Base-by-base conservation (phyloP, 1,140 invertebrate species). In the Tetragnatha versicolor region DNA sequence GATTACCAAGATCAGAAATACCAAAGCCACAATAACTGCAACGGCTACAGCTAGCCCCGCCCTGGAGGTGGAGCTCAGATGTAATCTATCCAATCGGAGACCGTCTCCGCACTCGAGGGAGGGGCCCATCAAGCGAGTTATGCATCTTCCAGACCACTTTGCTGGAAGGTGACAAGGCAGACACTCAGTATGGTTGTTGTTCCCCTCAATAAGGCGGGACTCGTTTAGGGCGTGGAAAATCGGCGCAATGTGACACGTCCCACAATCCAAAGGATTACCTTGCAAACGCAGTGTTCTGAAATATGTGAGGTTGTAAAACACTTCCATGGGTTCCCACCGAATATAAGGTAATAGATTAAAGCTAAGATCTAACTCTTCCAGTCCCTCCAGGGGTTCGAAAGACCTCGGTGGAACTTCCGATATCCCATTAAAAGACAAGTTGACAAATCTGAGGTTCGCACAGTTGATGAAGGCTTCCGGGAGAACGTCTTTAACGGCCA, bases 251-350 rank as follows among this genome's bases (percentile, higher is more conserved):
- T 82, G 81, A 78, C 91, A 92, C 80, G 89, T 84, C 83, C 91
- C 90, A 82, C 91, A 92, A 3, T 88, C 86, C 90, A 91, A 92
- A 2, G 88, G 89, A 84, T 92, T 92, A n/a, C 87, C 87, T 20
- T 89, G 85, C 75, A 92, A 82, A 42, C 63, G 31, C 0, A 84
- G n/a, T 1, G 12, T 22, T 81, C 88, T 86, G 0, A 92, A 81
- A n/a, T 84, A 61, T 27, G 66, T 80, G 17, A 84, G 84, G 14
- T 68, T 78, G 31, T 55, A 58, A 14, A 84, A 86, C 4, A 84
- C 85, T 42, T 87, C 84, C 53, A 91, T 81, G n/a, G 89, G 83
- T 42, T 86, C 83, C 60, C 89, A 88, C 37, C 87, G 87, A 37
- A 92, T 82, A 0, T 88, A 89, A 58, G 88, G 84, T 61, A 92